Evolutionary conservation across 2,888 invertebrate genomes (phyloP).

Genomic region (Caenorhabditis japonica): DNA sequence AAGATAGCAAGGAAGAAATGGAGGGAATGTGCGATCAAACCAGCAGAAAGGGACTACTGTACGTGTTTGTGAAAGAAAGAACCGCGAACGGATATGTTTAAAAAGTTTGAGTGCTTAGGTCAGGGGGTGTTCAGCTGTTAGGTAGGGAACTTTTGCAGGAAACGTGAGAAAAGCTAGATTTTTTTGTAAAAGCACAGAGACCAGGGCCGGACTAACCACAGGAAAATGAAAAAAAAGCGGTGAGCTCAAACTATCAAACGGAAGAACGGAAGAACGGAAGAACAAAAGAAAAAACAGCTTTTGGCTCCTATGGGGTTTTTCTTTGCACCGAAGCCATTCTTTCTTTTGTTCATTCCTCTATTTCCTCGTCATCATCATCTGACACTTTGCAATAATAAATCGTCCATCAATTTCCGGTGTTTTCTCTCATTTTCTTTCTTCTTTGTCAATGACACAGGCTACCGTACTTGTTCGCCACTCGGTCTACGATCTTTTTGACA

Average conservation of each 20-base stretch:
- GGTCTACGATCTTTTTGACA: conserved; percentile 48
- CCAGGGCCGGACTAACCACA: conserved; percentile 5
- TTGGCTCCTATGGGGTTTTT: too few relatives aligned
- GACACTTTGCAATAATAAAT: too few relatives aligned
- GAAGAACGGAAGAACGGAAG: too few relatives aligned
- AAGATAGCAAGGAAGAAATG: conserved; percentile 9
- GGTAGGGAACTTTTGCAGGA: conserved; percentile 15
- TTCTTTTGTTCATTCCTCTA: too few relatives aligned
- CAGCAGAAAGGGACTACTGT: conserved; percentile 22
- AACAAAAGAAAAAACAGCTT: too few relatives aligned
- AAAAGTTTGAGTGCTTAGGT: not conserved
- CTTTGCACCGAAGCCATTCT: too few relatives aligned
- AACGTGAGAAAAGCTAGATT: conserved; percentile 26
- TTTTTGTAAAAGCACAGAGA: conserved; percentile 23
- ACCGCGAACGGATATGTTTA: conserved; percentile 9
- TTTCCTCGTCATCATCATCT: too few relatives aligned
- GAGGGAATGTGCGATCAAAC: conserved; percentile 36
- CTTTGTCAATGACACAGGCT: conserved; percentile 35
- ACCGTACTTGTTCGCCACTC: conserved; percentile 36
- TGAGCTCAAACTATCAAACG: conserved; percentile 33
- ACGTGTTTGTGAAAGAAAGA: conserved; percentile 11
- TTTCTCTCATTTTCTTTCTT: conserved; percentile 11
- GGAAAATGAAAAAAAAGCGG: conserved; percentile 12
- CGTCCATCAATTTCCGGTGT: conserved; percentile 50
- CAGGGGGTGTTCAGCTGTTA: conserved; percentile 31